Conservation (phyloP, 2,113 vertebrate genomes). For the Raja brachyura region DNA sequence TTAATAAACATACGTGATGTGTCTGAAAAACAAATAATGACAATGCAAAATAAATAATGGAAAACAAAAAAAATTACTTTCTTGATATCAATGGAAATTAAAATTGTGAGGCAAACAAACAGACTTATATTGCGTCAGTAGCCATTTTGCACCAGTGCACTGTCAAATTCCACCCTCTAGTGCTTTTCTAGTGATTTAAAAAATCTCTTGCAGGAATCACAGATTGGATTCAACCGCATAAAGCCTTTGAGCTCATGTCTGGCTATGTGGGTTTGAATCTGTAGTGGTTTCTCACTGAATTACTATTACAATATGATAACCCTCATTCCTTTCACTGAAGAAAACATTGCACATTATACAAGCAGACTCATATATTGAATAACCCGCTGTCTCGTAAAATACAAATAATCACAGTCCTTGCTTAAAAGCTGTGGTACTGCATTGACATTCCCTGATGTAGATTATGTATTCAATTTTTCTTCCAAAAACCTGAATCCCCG, state of each 20-base stretch:
- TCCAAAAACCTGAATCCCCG: not conserved
- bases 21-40: too few relatives aligned
- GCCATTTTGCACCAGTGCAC: not conserved
- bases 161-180: not conserved
- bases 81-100: not conserved
- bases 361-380: not conserved
- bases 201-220: not conserved
- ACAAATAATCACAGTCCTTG: not conserved
- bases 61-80: too few relatives aligned
- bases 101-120: not conserved
- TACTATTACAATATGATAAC: not conserved
- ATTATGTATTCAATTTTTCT: not conserved
- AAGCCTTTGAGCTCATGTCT: not conserved
- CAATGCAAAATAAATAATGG: too few relatives aligned
- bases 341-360: not conserved
- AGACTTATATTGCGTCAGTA: not conserved
- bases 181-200: not conserved
- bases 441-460: not conserved
- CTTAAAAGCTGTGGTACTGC: not conserved
- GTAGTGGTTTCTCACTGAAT: not conserved
- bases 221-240: not conserved
- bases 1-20: too few relatives aligned
- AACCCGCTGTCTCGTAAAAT: not conserved
- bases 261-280: not conserved
- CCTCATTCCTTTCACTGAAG: not conserved